These are phyloP conservation scores for Oncorhynchus gorbuscha DNA, from an alignment of 2,113 vertebrate species.

Conservation along the genomic window DNA sequence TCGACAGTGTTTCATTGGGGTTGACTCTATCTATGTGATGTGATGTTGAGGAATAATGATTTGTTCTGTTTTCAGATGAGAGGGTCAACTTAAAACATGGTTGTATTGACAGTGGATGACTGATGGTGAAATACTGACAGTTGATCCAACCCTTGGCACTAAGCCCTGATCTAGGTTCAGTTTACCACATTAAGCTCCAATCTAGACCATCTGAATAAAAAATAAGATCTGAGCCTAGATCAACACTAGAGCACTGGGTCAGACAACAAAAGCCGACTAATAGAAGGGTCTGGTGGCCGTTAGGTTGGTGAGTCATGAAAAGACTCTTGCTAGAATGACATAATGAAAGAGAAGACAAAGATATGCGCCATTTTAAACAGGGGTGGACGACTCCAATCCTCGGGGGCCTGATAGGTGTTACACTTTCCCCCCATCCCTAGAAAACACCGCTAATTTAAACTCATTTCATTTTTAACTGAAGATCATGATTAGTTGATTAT, in stretches of 20 bases:
- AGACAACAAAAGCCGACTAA: neutral
- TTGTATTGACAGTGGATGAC: neutral
- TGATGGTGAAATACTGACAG: no score
- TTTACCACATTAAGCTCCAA: neutral
- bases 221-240: neutral
- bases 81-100: neutral
- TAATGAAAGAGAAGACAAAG: neutral
- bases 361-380: no score
- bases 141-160: no score
- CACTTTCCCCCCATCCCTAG: no score
- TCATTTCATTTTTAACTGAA: no score
- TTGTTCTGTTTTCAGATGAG: neutral
- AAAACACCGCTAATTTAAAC: no score
- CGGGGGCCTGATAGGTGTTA: no score
- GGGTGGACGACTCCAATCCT: no score
- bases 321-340: neutral
- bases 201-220: neutral
- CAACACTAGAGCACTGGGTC: neutral
- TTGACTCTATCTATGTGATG: neutral
- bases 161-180: neutral
- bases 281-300: neutral
- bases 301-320: neutral
- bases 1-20: neutral
- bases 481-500: no score
- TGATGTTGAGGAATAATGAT: neutral